phyloP scores from a whole-genome alignment of 1,140 invertebrate genomes.

The Drosophila bocqueti region DNA sequence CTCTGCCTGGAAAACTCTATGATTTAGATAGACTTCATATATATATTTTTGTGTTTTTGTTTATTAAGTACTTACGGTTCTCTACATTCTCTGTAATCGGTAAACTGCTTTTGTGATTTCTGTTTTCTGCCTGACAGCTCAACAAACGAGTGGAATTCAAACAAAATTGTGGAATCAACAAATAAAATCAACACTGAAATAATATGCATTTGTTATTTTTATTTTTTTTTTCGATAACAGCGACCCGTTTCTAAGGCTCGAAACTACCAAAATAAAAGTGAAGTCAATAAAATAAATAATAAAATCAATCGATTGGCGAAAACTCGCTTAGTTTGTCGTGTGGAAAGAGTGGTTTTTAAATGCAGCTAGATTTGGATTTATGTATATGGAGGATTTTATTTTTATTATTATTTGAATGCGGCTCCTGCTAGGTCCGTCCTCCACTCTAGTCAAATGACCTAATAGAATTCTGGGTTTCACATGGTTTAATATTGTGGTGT shows the following conservation, averaged over 20 bases:
- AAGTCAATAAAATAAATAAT: constrained; percentile 2
- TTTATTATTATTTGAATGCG: constrained; percentile 40
- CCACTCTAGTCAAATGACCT: constrained; percentile 64
- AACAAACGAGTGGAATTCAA: constrained; percentile 17
- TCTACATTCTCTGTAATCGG: constrained; percentile 39
- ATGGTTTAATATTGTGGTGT: constrained; percentile 54
- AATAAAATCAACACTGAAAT: constrained; percentile 20
- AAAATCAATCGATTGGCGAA: constrained; percentile 16
- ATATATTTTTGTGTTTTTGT: constrained; percentile 21
- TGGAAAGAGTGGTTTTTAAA: constrained; percentile 43
- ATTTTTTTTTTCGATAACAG: constrained; percentile 4
- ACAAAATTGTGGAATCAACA: constrained; percentile 11
- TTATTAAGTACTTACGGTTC: constrained; percentile 59
- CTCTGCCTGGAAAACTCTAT: constrained; percentile 67
- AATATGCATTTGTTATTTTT: constrained; percentile 1
- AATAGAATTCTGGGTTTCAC: constrained; percentile 64
- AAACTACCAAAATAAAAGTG: constrained; percentile 1
- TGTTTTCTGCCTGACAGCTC: constrained; percentile 42
- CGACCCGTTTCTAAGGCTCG: constrained; percentile 9
- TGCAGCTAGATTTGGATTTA: constrained; percentile 44
- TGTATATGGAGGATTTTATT: constrained; percentile 38
- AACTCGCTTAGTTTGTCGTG: constrained; percentile 15
- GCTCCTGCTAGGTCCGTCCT: not conserved
- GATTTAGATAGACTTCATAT: constrained; percentile 58
- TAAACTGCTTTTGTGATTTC: constrained; percentile 28